These are phyloP conservation scores for Drosophila birchii DNA, from an alignment of 2,888 invertebrate genomes.

Conservation along the genomic window DNA sequence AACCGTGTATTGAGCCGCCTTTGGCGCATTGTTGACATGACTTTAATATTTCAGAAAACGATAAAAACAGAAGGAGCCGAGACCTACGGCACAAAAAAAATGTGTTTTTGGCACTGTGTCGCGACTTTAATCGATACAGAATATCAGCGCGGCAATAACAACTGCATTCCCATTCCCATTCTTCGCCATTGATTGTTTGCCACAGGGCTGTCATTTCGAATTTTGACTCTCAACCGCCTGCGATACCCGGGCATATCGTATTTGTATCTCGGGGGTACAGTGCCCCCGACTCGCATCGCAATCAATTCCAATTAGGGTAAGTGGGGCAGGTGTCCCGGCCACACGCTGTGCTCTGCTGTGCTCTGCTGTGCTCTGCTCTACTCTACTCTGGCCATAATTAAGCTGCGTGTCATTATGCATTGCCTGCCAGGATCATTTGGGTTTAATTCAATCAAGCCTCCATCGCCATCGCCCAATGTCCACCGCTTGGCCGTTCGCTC, in stretches of 20 bases:
- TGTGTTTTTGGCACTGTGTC: conserved; percentile 70
- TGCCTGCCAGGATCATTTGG: conserved; percentile 65
- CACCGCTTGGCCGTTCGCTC: conserved; percentile 23
- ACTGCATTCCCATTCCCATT: conserved; percentile 33
- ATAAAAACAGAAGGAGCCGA: conserved; percentile 36
- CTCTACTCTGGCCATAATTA: conserved; percentile 55
- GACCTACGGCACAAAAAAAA: background rate
- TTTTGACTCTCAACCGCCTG: conserved; percentile 57
- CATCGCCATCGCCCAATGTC: conserved; percentile 38
- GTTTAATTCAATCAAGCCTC: conserved; percentile 70
- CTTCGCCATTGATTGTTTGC: conserved; percentile 56
- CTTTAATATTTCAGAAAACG: conserved; percentile 59
- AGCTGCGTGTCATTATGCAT: conserved; percentile 69
- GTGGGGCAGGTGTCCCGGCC: conserved; percentile 51
- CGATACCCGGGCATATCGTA: conserved; percentile 2
- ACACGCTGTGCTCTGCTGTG: conserved; percentile 14
- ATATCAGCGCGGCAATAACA: conserved; percentile 35
- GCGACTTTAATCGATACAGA: conserved; percentile 67
- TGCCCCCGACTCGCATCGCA: conserved; percentile 15
- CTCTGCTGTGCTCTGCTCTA: background rate
- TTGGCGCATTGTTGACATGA: conserved; percentile 75
- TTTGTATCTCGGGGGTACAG: conserved; percentile 5
- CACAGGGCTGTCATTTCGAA: conserved; percentile 60
- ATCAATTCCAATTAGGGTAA: conserved; percentile 77
- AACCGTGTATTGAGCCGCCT: conserved; percentile 43